Percentiles rank a stretch among this genome's conserved stretches.
These are phyloP conservation scores for Scaptomyza parva DNA, from an alignment of 2,888 invertebrate species.

Conservation along the genomic window DNA sequence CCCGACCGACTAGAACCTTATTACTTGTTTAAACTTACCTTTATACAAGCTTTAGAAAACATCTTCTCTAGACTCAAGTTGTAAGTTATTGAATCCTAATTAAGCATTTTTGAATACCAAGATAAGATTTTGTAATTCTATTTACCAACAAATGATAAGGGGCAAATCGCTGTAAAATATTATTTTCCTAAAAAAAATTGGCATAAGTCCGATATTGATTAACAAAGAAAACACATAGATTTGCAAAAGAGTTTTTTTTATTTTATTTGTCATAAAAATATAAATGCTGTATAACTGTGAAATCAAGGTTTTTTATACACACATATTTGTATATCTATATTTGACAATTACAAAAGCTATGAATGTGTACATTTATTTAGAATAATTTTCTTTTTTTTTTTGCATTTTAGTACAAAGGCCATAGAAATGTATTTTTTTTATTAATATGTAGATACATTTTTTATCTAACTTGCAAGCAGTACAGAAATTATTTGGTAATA, in stretches of 20 bases:
- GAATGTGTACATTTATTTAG: conserved; percentile 42
- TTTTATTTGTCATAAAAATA: conserved; percentile 79
- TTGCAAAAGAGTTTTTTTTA: conserved; percentile 58
- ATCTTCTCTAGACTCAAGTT: too few relatives aligned
- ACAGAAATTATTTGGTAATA: conserved; percentile 11
- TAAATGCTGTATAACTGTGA: conserved; percentile 50
- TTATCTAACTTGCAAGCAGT: conserved; percentile 37
- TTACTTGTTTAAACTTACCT: too few relatives aligned
- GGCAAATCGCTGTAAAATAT: too few relatives aligned
- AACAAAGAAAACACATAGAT: conserved; percentile 16
- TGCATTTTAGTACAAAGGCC: conserved; percentile 59
- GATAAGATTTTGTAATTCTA: too few relatives aligned
- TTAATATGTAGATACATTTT: conserved; percentile 36
- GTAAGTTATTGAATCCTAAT: too few relatives aligned
- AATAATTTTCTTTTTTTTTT: conserved; percentile 15
- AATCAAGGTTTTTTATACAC: conserved; percentile 23
- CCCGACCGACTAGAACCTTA: too few relatives aligned
- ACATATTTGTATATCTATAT: conserved; percentile 31
- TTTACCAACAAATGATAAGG: too few relatives aligned
- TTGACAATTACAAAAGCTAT: conserved; percentile 63
- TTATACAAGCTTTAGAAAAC: too few relatives aligned
- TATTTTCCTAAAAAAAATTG: too few relatives aligned
- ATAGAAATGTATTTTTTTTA: conserved; percentile 33
- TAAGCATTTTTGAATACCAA: too few relatives aligned
- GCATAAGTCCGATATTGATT: neutral